Conservation (phyloP, 2,888 invertebrate genomes). For the Aleiodes testaceus region DNA sequence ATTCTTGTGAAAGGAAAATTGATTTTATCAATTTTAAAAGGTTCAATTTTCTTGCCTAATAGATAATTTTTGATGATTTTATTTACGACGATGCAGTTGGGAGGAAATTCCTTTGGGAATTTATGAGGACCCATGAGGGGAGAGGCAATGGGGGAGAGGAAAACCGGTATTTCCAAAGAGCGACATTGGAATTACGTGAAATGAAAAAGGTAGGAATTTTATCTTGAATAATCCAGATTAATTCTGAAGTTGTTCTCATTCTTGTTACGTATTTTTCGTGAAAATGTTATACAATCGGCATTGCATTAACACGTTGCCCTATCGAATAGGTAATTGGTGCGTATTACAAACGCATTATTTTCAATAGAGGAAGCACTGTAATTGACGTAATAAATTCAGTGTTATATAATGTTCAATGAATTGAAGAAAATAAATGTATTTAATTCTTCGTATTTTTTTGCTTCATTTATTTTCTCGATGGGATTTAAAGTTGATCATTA, state of each 20-base stretch:
- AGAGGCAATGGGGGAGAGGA: slow-evolving; percentile 3
- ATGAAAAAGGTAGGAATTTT: not conserved
- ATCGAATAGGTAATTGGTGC: slow-evolving; percentile 9
- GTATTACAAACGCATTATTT: not conserved
- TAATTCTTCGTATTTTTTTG: too few relatives aligned
- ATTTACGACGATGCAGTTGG: not conserved
- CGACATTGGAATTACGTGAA: not conserved
- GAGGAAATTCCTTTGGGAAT: not conserved
- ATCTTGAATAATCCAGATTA: not conserved
- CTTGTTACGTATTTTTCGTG: not conserved
- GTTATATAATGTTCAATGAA: too few relatives aligned
- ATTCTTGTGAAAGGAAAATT: too few relatives aligned
- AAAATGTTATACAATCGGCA: slow-evolving; percentile 13
- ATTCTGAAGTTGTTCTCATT: slow-evolving; percentile 1
- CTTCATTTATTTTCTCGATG: too few relatives aligned
- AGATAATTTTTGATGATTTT: not conserved
- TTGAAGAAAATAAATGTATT: too few relatives aligned
- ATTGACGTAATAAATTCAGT: too few relatives aligned
- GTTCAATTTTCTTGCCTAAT: too few relatives aligned
- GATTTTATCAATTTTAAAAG: too few relatives aligned
- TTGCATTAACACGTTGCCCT: slow-evolving; percentile 23
- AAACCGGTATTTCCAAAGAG: slow-evolving; percentile 35
- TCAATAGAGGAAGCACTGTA: too few relatives aligned
- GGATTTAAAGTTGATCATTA: too few relatives aligned
- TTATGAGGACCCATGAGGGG: not conserved